Base-by-base conservation (phyloP, 2,888 invertebrate species). In the Parnassius glacialis region DNA sequence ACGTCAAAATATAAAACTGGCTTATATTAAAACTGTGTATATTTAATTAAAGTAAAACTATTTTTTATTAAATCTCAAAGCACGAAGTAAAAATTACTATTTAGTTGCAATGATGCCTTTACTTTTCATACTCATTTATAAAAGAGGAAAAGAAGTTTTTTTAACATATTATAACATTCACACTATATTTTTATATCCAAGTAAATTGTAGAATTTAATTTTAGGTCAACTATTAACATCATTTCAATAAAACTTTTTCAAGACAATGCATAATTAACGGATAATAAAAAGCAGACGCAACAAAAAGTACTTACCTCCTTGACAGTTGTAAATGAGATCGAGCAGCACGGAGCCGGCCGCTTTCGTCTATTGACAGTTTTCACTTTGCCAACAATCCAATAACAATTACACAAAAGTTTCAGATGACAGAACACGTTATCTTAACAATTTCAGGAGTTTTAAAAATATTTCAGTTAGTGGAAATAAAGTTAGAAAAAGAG, bases 321-420 rank as follows among this genome's bases (percentile, higher is more conserved):
- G 84, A 81, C 81, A 79, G 84, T 84, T 84, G 85, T 79, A 84
- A 87, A 87, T 84, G 83, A 84, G 84, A 79, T 75, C 77, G 75
- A 76, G 76, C 76, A 75, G 75, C 76, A 69, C 64, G 70, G 68
- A 75, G 76, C 74, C 76, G 47, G 74, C 71, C 76, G 80, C 75
- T 56, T 78, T 79, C 73, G 74, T 74, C 75, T 77, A 72, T 72
- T 71, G 74, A 82, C 75, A 74, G 81, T 82, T 79, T 81, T 76
- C 81, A 78, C 78, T 74, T 75, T 74, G 76, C 75, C 74, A 74
- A 81, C 80, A 85, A 87, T 87, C 87, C 84, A 81, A 82, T 77
- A 85, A 84, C 83, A 83, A 79, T 78, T 81, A 75, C 79, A 79
- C 80, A 72, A 78, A 77, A 79, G 80, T 80, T 61, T 78, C 69